Evolutionary conservation across 1,140 invertebrate genomes (phyloP).

Genomic region (Papilio helenus): DNA sequence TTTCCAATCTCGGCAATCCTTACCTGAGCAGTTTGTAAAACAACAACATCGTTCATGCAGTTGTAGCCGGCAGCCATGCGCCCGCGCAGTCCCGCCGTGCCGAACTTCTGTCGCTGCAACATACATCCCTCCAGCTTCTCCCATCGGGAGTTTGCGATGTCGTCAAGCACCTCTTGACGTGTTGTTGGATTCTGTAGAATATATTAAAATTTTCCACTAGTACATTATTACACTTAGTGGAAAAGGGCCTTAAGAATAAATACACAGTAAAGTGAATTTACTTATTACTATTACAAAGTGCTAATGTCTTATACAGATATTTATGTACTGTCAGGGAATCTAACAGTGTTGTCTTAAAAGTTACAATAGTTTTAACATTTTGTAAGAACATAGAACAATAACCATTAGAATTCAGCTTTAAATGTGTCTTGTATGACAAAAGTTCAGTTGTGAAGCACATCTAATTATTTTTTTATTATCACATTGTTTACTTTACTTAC

Average conservation of each 20-base stretch:
- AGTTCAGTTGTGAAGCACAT: too few species aligned
- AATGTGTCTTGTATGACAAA: too few species aligned
- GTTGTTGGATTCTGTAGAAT: conserved; percentile 63
- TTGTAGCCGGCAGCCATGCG: conserved; percentile 96
- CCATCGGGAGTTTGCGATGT: conserved; percentile 63
- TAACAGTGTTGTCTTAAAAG: too few species aligned
- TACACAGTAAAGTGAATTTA: background rate
- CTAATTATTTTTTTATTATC: too few species aligned
- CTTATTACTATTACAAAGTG: background rate
- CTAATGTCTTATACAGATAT: background rate
- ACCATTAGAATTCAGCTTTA: too few species aligned
- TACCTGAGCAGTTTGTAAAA: conserved; percentile 96
- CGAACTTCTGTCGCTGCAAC: conserved; percentile 89
- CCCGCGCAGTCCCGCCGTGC: conserved; percentile 95
- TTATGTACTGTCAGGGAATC: background rate
- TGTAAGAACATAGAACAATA: too few species aligned
- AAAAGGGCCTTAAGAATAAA: background rate
- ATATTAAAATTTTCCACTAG: background rate
- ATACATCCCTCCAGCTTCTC: conserved; percentile 81
- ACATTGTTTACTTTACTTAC: too few species aligned
- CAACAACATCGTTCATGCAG: conserved; percentile 98
- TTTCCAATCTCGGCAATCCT: background rate
- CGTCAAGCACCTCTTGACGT: conserved; percentile 65
- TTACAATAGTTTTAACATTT: too few species aligned
- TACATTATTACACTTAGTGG: background rate